Evolutionary conservation across 2,113 vertebrate species (phyloP).

Genomic region (Camelus dromedarius): DNA sequence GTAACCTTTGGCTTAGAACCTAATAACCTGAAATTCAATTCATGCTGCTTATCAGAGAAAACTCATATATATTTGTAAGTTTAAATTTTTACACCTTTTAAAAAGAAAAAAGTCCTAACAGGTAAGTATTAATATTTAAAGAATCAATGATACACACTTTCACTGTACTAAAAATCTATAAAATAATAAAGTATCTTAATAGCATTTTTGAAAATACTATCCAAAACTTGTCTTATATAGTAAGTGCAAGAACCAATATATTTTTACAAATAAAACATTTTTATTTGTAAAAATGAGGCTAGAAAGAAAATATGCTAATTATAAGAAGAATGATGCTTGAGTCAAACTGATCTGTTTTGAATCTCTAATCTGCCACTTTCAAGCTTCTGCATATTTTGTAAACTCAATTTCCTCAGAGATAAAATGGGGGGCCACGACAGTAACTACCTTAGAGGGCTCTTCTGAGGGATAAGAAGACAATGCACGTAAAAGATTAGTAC

Average conservation of each 20-base stretch:
- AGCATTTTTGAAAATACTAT: conserved; percentile 34
- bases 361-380: background rate
- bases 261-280: background rate
- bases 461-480: background rate
- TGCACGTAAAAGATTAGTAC: background rate
- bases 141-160: conserved; percentile 10
- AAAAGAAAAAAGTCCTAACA: background rate
- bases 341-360: background rate
- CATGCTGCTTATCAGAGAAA: conserved; percentile 37
- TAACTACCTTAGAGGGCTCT: background rate
- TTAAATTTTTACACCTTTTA: background rate
- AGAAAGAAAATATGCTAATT: conserved; percentile 1
- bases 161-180: background rate
- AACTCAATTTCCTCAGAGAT: background rate
- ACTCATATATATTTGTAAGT: conserved; percentile 21
- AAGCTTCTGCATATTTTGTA: background rate
- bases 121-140: background rate
- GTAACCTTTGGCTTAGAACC: conserved; percentile 9
- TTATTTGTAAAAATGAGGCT: background rate
- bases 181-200: conserved; percentile 20
- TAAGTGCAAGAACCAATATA: background rate
- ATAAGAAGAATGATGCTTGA: background rate
- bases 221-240: background rate
- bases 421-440: background rate
- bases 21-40: conserved; percentile 13